Percentiles rank a stretch among this genome's conserved stretches.
Evolutionary conservation across 37 sponge, comb jelly and placozoan species (phyloP).

Genomic region (Agelas oroides): DNA sequence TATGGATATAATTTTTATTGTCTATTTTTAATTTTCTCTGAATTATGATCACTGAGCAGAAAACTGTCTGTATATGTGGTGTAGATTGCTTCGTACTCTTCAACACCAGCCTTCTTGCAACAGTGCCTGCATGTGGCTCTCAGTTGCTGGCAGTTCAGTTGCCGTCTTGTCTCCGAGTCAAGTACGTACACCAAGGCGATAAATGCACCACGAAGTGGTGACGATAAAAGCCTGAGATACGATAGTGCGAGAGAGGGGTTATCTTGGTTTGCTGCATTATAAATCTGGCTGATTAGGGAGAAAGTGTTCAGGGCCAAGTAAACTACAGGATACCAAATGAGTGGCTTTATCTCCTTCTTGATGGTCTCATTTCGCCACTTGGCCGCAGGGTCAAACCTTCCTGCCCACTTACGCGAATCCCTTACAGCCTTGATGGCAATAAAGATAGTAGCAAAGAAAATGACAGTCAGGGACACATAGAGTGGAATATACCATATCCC

Average conservation of each 20-base stretch:
- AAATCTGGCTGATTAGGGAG: conserved; percentile 10
- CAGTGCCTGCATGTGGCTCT: background rate
- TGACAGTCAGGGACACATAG: conserved; percentile 1
- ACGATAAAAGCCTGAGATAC: conserved; percentile 4
- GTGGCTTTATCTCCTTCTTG: conserved; percentile 12
- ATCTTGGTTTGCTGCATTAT: background rate
- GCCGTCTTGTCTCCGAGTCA: conserved; percentile 21
- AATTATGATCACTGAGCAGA: too few relatives aligned
- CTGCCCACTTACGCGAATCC: background rate
- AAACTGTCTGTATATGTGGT: too few relatives aligned
- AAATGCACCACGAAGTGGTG: conserved; percentile 46
- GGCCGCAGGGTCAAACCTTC: background rate
- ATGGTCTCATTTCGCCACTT: background rate
- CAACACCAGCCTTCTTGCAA: too few relatives aligned
- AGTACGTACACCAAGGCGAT: conserved; percentile 22
- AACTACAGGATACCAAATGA: conserved; percentile 33
- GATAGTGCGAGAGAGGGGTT: background rate
- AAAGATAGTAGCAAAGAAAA: background rate
- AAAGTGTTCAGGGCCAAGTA: conserved; percentile 22
- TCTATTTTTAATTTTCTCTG: too few relatives aligned
- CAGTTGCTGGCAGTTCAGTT: background rate
- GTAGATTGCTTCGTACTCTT: too few relatives aligned
- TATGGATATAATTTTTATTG: too few relatives aligned
- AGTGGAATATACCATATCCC: conserved; percentile 50
- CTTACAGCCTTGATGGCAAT: background rate